Evolutionary conservation across 2,797 vertebrate species (phyloP).

Genomic region (Corythornis leucogaster): DNA sequence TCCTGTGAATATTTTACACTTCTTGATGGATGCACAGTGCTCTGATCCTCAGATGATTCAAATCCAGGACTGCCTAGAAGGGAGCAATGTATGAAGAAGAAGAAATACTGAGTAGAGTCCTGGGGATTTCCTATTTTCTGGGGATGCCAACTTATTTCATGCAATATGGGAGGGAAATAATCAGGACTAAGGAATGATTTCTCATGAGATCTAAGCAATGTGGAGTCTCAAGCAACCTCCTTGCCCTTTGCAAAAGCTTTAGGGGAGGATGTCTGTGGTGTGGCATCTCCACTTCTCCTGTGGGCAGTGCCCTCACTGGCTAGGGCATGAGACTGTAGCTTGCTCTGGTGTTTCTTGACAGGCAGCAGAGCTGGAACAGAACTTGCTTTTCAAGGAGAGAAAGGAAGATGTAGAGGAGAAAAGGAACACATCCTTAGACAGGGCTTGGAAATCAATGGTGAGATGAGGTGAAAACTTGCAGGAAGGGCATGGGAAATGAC

Average conservation of each 20-base stretch:
- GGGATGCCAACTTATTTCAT: constrained; percentile 27
- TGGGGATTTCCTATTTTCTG: constrained; percentile 37
- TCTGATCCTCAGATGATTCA: constrained; percentile 50
- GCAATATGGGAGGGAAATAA: constrained; percentile 6
- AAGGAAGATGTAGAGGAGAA: constrained; percentile 49
- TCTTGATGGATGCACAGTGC: constrained; percentile 15
- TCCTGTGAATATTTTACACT: constrained; percentile 39
- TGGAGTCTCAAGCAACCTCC: neutral
- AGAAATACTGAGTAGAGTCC: constrained; percentile 15
- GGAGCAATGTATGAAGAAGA: constrained; percentile 7
- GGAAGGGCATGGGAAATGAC: constrained; percentile 37
- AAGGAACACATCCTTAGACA: constrained; percentile 34
- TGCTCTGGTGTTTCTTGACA: neutral
- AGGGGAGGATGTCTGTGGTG: neutral
- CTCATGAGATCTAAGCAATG: neutral
- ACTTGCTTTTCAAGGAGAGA: constrained; percentile 34
- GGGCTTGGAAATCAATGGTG: constrained; percentile 59
- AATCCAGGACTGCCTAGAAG: constrained; percentile 7
- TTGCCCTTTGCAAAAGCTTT: constrained; percentile 20
- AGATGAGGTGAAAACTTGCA: constrained; percentile 54
- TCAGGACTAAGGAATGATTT: constrained; percentile 3
- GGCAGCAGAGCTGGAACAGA: constrained; percentile 37
- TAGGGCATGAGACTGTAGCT: neutral
- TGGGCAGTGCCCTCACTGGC: neutral
- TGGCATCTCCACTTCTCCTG: constrained; percentile 17